phyloP scores from a whole-genome alignment of 2,888 invertebrate species.

The Podotricha telesiphe region DNA sequence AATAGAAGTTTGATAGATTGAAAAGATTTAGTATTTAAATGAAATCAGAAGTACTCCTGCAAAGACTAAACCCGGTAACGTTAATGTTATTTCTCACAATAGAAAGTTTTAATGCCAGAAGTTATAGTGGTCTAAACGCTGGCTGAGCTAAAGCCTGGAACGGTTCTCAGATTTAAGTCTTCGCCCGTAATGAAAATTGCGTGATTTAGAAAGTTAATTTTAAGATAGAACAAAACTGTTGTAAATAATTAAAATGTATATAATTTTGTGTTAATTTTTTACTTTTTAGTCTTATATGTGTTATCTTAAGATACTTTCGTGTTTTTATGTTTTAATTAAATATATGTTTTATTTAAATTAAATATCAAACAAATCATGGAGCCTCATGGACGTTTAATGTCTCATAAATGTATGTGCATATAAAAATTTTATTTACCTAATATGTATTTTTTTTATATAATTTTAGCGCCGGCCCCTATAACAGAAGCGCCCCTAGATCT shows the following conservation, averaged over 20 bases:
- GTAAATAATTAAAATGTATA: background rate
- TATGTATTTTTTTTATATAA: background rate
- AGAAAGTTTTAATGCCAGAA: conserved; percentile 27
- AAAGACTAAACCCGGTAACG: background rate
- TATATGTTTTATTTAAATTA: too few species aligned
- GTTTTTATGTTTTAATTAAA: too few species aligned
- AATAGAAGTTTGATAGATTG: conserved; percentile 9
- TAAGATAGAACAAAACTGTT: background rate
- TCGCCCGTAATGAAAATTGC: conserved; percentile 11
- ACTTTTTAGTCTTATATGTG: background rate
- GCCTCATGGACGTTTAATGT: too few species aligned
- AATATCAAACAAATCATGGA: too few species aligned
- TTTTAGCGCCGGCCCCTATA: conserved; percentile 89
- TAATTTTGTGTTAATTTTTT: background rate
- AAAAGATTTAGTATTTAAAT: conserved; percentile 18
- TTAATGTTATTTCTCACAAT: conserved; percentile 27
- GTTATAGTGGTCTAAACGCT: conserved; percentile 26
- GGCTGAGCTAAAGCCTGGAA: conserved; percentile 20
- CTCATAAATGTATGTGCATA: too few species aligned
- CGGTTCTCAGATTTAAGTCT: conserved; percentile 17
- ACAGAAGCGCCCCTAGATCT: conserved; percentile 92
- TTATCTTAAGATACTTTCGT: background rate
- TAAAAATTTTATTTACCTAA: background rate
- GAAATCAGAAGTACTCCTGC: background rate
- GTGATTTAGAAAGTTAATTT: conserved; percentile 9